Base-by-base conservation (phyloP, 2,113 vertebrate species). In the Poeciliopsis prolifica region DNA sequence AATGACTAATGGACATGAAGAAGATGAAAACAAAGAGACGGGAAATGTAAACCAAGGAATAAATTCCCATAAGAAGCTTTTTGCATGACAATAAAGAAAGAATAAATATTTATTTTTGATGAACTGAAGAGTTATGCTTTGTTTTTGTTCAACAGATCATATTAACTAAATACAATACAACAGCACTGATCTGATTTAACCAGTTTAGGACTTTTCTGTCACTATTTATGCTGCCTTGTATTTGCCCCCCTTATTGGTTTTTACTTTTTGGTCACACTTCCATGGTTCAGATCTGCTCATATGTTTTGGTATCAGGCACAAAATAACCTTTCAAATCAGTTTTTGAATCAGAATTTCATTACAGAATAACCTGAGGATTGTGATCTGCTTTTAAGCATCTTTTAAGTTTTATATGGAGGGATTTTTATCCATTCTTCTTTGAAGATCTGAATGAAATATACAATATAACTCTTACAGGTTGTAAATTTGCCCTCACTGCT, bases 71-170 rank as follows among this genome's bases (percentile, higher is more conserved):
- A 37, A 33, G 1, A 2, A 10, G 17, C 11, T 74, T 61, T 61
- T 74, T 61, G 62, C 3, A 48, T 22, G 17, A 63, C 24, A 58
- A 17, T 33, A 30, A 65, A 48, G 58, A 19, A 40, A 70, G 62
- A 42, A 11, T 0, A 40, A 80, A 69, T 75, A 63, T 87, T 77
- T 70, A 64, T 74, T 70, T 65, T 28, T 31, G 48, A 35, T 35
- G 10, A 72, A 82, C 14, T 33, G 42, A 80, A 61, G 24, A 66
- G 14, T 63, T 63, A 42, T 3, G 58, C n/a, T 67, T 37, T n/a
- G 37, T 66, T 54, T 48, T n/a, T 26, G 11, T 61, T 82, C 40
- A 58, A 37, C 58, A 35, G 14, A 65, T 75, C 60, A 7, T 58
- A 1, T 65, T 33, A 15, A 70, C 61, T 35, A 28, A 17, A 72